phyloP scores from a whole-genome alignment of 2,113 vertebrate genomes.

The Pontoporia blainvillei region DNA sequence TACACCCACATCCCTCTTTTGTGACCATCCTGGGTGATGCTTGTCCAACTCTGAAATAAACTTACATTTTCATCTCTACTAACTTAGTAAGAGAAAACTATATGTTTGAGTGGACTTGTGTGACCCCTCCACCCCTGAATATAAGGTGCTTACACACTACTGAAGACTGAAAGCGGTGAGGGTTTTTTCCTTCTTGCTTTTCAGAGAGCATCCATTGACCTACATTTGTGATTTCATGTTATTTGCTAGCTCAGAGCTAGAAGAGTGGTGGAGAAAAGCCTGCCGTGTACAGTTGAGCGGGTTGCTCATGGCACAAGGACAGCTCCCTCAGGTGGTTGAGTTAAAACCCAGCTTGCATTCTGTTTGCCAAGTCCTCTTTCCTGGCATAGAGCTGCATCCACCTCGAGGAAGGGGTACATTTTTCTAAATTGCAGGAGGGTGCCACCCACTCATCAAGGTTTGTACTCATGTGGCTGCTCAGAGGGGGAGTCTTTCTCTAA shows the following conservation, averaged over 20 bases:
- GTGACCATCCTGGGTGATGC: neutral
- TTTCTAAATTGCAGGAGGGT: neutral
- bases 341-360: neutral
- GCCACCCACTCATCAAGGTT: neutral
- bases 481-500: neutral
- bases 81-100: neutral
- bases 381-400: neutral
- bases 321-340: no score
- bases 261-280: no score
- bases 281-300: neutral
- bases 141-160: neutral
- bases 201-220: neutral
- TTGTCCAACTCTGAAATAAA: neutral
- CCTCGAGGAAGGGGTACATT: neutral
- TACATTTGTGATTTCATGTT: neutral
- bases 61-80: neutral
- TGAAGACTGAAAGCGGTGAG: neutral
- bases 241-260: no score
- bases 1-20: neutral
- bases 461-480: neutral
- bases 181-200: neutral
- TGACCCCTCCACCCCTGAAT: neutral
- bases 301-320: neutral
- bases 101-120: neutral
- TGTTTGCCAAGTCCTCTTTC: neutral